These are phyloP conservation scores for Drosophila diplacantha DNA, from an alignment of 2,888 invertebrate species.

Conservation along the genomic window DNA sequence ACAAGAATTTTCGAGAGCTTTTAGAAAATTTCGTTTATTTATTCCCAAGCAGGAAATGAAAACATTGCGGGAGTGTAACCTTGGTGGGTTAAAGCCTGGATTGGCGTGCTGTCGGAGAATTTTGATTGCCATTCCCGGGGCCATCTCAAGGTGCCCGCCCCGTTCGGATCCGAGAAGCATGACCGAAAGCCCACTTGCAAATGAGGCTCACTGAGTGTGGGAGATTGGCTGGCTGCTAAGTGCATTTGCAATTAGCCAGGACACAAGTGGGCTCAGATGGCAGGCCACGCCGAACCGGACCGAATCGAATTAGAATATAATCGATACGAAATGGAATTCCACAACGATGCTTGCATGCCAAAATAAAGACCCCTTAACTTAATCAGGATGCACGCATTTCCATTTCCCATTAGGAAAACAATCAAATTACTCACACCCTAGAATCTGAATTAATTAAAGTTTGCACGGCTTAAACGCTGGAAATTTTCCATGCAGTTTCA, in stretches of 20 bases:
- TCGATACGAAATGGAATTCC: constrained; percentile 8
- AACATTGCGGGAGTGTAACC: constrained; percentile 19
- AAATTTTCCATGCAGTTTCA: constrained; percentile 2
- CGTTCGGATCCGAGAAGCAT: not conserved
- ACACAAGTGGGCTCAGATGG: constrained; percentile 1
- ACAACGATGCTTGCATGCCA: not conserved
- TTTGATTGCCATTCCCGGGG: constrained; percentile 31
- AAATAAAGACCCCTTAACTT: constrained; percentile 5
- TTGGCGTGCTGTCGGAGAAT: constrained; percentile 27
- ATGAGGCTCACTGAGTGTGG: constrained; percentile 17
- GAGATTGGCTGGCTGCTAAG: constrained; percentile 17
- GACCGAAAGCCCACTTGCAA: constrained; percentile 15
- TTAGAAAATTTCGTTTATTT: constrained; percentile 27
- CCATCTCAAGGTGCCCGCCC: constrained; percentile 21
- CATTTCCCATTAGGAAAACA: constrained; percentile 21
- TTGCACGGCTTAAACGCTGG: constrained; percentile 4
- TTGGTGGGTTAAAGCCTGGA: constrained; percentile 13
- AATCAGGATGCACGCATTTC: constrained; percentile 1
- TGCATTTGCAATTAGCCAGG: constrained; percentile 37
- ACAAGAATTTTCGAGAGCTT: constrained; percentile 1
- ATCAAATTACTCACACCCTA: constrained; percentile 9
- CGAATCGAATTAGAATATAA: constrained; percentile 13
- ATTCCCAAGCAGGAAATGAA: constrained; percentile 32
- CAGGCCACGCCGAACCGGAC: constrained; percentile 1
- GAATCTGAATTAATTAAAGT: constrained; percentile 14